Base-by-base conservation (phyloP, 1,140 invertebrate genomes). In the Brachionus rotundiformis region DNA sequence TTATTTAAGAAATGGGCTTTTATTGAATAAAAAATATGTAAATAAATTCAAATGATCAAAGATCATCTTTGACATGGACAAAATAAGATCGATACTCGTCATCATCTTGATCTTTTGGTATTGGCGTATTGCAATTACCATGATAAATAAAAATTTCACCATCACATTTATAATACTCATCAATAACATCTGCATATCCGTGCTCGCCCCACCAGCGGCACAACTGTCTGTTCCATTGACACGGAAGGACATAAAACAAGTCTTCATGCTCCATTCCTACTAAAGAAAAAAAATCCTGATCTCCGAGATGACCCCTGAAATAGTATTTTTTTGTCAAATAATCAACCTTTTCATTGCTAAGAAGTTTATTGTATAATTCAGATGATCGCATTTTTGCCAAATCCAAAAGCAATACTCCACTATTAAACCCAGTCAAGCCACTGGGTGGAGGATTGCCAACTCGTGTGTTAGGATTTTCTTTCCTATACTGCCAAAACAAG, bases 221-320 rank as follows among this genome's bases (percentile, higher is more conserved):
- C 61, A 95, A 86, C 85, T 95, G 93, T 59, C 93, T 88, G 85
- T 95, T 95, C 92, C 93, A 94, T 7, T 90, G 90, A 87, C 94
- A 95, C 61, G 93, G 92, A 23, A 95, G 85, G 19, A 90, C 90
- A 85, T 93, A 91, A 84, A 95, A 92, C 23, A 94, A 86, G 83
- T 93, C 89, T 3, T 92, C 92, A 84, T 92, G 88, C 84, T 94
- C 93, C 85, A 92, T 89, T 29, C 90, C 90, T 5, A 94, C 83
- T 27, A 95, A 85, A 0, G 93, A 93, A 85, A 93, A 95, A 86
- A 93, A 94, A 88, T 95, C 94, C 87, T 95, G 94, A 87, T 94
- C 93, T 3, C 94, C 94, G 19, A 95, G 88, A 87, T 95, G 93
- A 7, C 93, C 93, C 88, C 91, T 85, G 71, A 91, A 90, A 31